Percentiles rank a stretch among this genome's conserved stretches.
Evolutionary conservation across 2,888 invertebrate species (phyloP).

Genomic region (Hartigia nigra): DNA sequence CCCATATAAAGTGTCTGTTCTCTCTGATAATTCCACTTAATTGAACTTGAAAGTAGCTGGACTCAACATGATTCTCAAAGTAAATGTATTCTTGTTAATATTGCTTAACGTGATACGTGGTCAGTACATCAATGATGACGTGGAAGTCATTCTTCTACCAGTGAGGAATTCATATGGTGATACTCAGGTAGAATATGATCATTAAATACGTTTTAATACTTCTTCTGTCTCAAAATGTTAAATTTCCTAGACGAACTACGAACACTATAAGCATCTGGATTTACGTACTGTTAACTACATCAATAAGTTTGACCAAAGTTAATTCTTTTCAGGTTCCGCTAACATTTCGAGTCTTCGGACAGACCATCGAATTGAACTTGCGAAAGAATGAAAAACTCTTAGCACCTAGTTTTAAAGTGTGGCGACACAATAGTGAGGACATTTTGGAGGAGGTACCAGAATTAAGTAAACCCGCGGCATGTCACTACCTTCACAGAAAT

Average conservation of each 20-base stretch:
- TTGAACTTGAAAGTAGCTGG: constrained; percentile 36
- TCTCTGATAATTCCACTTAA: constrained; percentile 23
- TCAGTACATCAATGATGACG: constrained; percentile 26
- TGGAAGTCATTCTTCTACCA: constrained; percentile 46
- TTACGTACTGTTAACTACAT: not conserved
- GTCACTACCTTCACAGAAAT: constrained; percentile 76
- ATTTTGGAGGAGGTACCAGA: constrained; percentile 42
- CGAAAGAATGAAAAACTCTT: constrained; percentile 73
- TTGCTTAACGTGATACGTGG: constrained; percentile 13
- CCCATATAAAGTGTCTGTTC: constrained; percentile 37
- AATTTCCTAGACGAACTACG: not conserved
- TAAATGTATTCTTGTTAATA: constrained; percentile 30
- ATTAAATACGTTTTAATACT: constrained; percentile 18
- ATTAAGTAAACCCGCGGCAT: constrained; percentile 64
- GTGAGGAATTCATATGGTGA: constrained; percentile 33
- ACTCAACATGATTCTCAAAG: constrained; percentile 34
- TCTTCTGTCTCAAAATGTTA: not conserved
- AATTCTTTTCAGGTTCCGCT: constrained; percentile 48
- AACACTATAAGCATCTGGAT: constrained; percentile 4
- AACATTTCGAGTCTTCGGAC: constrained; percentile 54
- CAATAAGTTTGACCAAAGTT: constrained; percentile 11
- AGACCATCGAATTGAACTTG: constrained; percentile 71
- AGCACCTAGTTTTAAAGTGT: constrained; percentile 73
- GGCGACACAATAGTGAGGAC: constrained; percentile 67
- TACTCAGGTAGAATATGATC: constrained; percentile 28